phyloP scores from a whole-genome alignment of 2,797 vertebrate species.

The Poliocrania exsul region DNA sequence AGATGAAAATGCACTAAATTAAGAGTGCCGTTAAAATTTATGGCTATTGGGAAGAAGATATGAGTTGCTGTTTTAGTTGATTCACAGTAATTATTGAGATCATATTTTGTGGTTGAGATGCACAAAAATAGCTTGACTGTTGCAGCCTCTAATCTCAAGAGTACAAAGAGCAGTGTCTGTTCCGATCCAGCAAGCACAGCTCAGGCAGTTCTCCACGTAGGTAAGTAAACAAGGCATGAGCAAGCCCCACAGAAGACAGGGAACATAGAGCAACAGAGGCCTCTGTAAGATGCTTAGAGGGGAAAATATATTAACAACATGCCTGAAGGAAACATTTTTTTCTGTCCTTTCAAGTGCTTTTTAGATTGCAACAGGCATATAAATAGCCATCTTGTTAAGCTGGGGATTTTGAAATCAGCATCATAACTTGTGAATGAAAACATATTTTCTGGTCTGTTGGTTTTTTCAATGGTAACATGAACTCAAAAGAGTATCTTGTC shows the following conservation, averaged over 20 bases:
- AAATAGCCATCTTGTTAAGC: background rate
- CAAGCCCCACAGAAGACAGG: background rate
- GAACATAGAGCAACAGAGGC: background rate
- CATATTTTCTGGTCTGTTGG: background rate
- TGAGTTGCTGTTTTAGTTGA: slow-evolving; percentile 29
- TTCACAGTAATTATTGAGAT: slow-evolving; percentile 60
- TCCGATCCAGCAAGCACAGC: slow-evolving; percentile 15
- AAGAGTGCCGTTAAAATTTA: slow-evolving; percentile 4
- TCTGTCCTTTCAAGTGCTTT: background rate
- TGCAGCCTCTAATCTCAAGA: slow-evolving; percentile 58
- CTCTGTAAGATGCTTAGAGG: background rate
- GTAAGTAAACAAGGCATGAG: background rate
- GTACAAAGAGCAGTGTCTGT: slow-evolving; percentile 50
- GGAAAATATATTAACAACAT: background rate
- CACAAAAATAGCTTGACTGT: slow-evolving; percentile 10
- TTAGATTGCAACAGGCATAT: background rate
- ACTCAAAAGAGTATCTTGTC: background rate
- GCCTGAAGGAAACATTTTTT: background rate
- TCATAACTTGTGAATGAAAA: background rate
- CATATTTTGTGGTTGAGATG: slow-evolving; percentile 38
- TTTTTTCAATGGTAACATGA: background rate
- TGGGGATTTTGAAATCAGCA: background rate
- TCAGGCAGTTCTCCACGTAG: background rate
- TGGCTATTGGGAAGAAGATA: slow-evolving; percentile 14
- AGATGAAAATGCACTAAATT: slow-evolving; percentile 28